These are phyloP conservation scores for Falcunculus frontatus DNA, from an alignment of 2,113 vertebrate species.

Conservation along the genomic window DNA sequence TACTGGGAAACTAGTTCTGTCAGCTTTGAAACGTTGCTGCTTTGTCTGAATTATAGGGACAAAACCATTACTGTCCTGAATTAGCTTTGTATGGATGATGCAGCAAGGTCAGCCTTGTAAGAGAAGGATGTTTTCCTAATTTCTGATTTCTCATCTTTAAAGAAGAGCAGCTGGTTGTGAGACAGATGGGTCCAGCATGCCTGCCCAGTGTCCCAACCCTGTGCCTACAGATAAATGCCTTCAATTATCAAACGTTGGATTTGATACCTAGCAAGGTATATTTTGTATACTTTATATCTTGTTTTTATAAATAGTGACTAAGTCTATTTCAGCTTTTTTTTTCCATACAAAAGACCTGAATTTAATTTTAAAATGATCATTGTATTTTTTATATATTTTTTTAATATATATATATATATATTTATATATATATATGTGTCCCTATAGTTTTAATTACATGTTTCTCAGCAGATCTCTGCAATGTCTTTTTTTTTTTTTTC, in stretches of 20 bases:
- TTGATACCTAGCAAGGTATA: background rate
- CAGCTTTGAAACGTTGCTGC: background rate
- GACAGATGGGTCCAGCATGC: background rate
- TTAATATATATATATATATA: background rate
- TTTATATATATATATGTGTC: background rate
- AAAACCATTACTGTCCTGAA: background rate
- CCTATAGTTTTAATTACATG: background rate
- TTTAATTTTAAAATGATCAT: background rate
- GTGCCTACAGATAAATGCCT: background rate
- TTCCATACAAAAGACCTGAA: background rate
- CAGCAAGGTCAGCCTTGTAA: background rate
- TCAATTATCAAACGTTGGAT: background rate
- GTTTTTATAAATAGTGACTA: background rate
- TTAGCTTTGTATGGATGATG: background rate
- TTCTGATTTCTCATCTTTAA: background rate
- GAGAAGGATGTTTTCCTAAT: background rate
- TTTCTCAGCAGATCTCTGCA: background rate
- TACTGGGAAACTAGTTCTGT: background rate
- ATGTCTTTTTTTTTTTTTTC: background rate
- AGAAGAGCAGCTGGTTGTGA: background rate
- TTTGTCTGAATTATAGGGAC: accelerated
- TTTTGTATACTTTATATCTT: background rate
- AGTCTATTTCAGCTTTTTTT: background rate
- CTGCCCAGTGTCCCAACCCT: background rate
- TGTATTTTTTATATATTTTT: too few species aligned